Base-by-base conservation (phyloP, 2,888 invertebrate species). In the Lepidocyrtoides sp. region DNA sequence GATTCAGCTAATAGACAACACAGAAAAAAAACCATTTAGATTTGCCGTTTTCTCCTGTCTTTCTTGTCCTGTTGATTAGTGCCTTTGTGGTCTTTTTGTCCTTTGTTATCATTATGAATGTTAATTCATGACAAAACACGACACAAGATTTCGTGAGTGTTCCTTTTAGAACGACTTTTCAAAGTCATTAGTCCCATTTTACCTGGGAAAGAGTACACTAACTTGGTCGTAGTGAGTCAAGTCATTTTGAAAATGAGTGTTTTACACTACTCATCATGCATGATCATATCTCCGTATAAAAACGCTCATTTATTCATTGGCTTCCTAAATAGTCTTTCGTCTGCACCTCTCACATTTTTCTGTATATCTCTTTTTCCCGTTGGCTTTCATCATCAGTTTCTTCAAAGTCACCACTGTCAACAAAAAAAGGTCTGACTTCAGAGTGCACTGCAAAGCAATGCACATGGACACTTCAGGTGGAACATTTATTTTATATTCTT, bases 141-240 rank as follows among this genome's bases (percentile, higher is more conserved):
- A 36, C 20, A 23, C 32, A 12, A 82, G 12, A 41, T 23, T 17
- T 7, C 20, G 20, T 36, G 81, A 81, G 36, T 36, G 51, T 51
- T 41, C 26, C 77, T 77, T 41, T 44, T 17, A 48, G 57, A 57
- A 87, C 69, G 77, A 51, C 87, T 79, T 87, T 57, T 87, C 87
- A 87, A 63, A 75, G 75, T 87, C 87, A 87, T 87, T 87, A 87
- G 54, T 32, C 60, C 36, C 57, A 12, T 26, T 54, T 54, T 54
- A 5, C 20, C 12, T 69, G 77, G 7, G 44, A 12, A 23, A 26
- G 23, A 26, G 26, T 77, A 51, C 48, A 26, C 77, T 51, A 26
- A 26, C 14, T 44, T 41, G 7, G 72, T 72, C 41, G 20, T n/a
- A 4, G 44, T 44, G 44, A 72, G 29, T 51, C 51, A n/a, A 29